Percentiles rank a stretch among this genome's conserved stretches.
Evolutionary conservation across 2,113 vertebrate species (phyloP).

Genomic region (Ovis canadensis): DNA sequence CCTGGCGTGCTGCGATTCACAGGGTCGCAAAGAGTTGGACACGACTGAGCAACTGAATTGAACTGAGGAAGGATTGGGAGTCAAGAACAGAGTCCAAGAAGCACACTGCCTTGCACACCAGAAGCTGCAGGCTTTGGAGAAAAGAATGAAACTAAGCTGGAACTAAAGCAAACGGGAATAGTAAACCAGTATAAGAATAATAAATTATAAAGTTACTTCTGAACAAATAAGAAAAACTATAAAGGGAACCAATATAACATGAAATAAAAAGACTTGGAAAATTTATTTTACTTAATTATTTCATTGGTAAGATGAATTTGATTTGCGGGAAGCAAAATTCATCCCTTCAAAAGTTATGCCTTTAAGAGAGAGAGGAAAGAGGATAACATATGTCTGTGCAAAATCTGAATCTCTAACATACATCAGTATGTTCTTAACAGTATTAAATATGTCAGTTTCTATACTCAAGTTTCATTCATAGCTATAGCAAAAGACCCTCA

Average conservation of each 20-base stretch:
- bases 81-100: neutral
- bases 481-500: neutral
- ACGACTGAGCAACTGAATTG: too few relatives aligned
- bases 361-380: neutral
- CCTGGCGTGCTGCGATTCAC: too few relatives aligned
- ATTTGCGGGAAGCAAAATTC: neutral
- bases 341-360: neutral
- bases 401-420: neutral
- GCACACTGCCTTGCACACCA: neutral
- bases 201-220: neutral
- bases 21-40: too few relatives aligned
- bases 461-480: neutral
- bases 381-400: neutral
- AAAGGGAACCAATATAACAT: neutral
- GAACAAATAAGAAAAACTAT: neutral
- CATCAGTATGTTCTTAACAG: neutral
- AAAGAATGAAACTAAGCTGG: neutral
- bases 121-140: neutral
- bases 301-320: neutral
- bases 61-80: neutral
- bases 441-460: neutral
- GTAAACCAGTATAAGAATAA: neutral
- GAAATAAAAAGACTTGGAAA: neutral
- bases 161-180: neutral
- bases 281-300: neutral